Percentiles rank a stretch among this genome's conserved stretches.
Evolutionary conservation across 2,113 vertebrate species (phyloP).

Genomic region (Bothrops jararaca): DNA sequence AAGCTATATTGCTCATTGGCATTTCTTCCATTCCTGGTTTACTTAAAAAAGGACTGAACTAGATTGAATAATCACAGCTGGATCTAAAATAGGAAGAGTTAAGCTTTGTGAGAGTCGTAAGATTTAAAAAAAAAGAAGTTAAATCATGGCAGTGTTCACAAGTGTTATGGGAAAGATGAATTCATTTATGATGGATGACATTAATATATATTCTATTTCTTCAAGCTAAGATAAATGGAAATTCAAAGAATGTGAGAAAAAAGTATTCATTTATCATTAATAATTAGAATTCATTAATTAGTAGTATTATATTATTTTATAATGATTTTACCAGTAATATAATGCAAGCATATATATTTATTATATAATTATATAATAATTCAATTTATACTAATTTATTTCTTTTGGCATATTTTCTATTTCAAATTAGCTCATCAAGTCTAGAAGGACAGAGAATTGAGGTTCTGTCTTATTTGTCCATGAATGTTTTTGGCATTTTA

Average conservation of each 20-base stretch:
- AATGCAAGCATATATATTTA: neutral
- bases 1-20: slow-evolving; percentile 52
- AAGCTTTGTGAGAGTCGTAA: slow-evolving; percentile 58
- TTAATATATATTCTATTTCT: neutral
- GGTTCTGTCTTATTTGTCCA: neutral
- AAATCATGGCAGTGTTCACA: slow-evolving; percentile 46
- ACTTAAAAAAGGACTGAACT: slow-evolving; percentile 47
- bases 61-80: slow-evolving; percentile 69
- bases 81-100: slow-evolving; percentile 60
- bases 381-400: neutral
- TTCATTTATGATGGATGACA: neutral
- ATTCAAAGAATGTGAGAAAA: slow-evolving; percentile 2
- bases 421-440: neutral
- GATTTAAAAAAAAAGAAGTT: slow-evolving; percentile 57
- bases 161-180: slow-evolving; percentile 38
- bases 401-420: neutral
- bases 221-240: slow-evolving; percentile 30
- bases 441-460: neutral
- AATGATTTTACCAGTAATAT: neutral
- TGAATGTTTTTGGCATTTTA: neutral
- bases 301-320: neutral
- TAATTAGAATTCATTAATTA: neutral
- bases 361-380: neutral
- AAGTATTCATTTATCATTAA: neutral
- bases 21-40: slow-evolving; percentile 49